phyloP scores from a whole-genome alignment of 2,888 invertebrate genomes.

The Sesamia inferens region DNA sequence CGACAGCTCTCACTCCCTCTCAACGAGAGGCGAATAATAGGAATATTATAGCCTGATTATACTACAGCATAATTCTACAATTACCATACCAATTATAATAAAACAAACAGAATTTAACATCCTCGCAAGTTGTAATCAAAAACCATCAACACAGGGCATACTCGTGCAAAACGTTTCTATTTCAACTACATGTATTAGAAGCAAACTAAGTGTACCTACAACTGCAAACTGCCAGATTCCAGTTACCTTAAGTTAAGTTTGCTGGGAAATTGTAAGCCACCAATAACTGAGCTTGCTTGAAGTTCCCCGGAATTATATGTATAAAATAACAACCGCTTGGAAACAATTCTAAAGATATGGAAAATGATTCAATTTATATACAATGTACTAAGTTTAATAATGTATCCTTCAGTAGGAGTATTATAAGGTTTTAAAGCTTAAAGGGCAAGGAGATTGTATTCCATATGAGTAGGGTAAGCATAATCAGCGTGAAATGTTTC shows the following conservation, averaged over 20 bases:
- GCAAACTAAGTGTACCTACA: conserved; percentile 66
- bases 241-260: conserved; percentile 69
- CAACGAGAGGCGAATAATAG: too few species aligned
- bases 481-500: too few species aligned
- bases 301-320: conserved; percentile 47
- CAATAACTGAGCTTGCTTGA: conserved; percentile 67
- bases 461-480: background rate
- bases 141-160: conserved; percentile 2
- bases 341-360: conserved; percentile 36
- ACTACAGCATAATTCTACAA: background rate
- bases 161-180: conserved; percentile 56
- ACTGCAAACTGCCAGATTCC: conserved; percentile 71
- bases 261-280: conserved; percentile 70
- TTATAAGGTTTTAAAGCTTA: background rate
- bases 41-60: too few species aligned
- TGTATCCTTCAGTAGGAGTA: background rate
- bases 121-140: conserved; percentile 22
- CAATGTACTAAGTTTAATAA: background rate
- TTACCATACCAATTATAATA: background rate
- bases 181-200: conserved; percentile 57
- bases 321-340: conserved; percentile 31
- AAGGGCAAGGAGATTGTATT: background rate
- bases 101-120: background rate
- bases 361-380: conserved; percentile 23
- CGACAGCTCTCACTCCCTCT: background rate